Conservation (phyloP, 2,888 invertebrate genomes). For the Ormyrus labotus region DNA sequence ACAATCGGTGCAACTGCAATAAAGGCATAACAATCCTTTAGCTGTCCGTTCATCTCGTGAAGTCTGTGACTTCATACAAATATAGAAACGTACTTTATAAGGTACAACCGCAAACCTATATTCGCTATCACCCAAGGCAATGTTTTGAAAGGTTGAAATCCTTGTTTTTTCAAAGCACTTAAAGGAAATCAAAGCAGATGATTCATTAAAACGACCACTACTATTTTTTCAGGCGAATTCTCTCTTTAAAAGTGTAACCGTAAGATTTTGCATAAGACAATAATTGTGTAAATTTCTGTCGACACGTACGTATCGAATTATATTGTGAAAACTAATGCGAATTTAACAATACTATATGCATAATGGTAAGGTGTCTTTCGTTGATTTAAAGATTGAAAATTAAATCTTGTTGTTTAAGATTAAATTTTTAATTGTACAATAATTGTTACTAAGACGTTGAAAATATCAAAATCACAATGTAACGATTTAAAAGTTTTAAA, state of each 20-base stretch:
- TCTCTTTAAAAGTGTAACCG: conserved; percentile 10
- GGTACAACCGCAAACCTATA: background rate
- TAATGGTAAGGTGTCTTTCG: too few relatives aligned
- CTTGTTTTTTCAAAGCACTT: conserved; percentile 14
- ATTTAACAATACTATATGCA: background rate
- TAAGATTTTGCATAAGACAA: conserved; percentile 54
- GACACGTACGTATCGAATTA: background rate
- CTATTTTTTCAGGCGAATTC: conserved; percentile 40
- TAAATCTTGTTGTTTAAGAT: too few relatives aligned
- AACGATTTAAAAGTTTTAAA: too few relatives aligned
- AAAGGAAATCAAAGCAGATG: background rate
- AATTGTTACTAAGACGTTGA: too few relatives aligned
- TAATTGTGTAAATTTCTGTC: conserved; percentile 48
- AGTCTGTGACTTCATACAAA: conserved; percentile 15
- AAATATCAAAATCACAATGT: too few relatives aligned
- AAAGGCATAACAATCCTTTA: conserved; percentile 21
- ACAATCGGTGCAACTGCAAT: conserved; percentile 40
- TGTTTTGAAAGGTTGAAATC: conserved; percentile 33
- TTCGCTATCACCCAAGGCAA: background rate
- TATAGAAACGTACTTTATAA: background rate
- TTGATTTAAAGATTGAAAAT: too few relatives aligned
- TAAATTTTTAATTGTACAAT: too few relatives aligned
- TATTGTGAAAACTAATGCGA: conserved; percentile 21
- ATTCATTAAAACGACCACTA: conserved; percentile 4
- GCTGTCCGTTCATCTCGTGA: background rate